Evolutionary conservation across 2,888 invertebrate genomes (phyloP).

Genomic region (Chironomus tentans): DNA sequence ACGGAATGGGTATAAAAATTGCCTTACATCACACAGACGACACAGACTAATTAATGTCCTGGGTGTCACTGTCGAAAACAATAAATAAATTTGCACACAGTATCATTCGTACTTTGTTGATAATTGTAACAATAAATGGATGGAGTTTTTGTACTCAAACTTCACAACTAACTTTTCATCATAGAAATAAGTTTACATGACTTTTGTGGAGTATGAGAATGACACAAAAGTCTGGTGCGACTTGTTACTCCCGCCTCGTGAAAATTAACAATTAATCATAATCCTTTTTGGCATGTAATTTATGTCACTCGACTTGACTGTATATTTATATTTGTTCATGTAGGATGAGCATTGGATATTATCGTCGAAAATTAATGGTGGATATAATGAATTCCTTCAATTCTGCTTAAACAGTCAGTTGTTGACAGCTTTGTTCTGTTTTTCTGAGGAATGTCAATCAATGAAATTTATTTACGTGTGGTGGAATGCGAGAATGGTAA

Average conservation of each 20-base stretch:
- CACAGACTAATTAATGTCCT: slow-evolving; percentile 11
- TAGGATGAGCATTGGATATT: no score
- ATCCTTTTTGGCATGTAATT: slow-evolving; percentile 5
- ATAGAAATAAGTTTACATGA: neutral
- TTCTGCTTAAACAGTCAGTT: no score
- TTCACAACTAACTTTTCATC: neutral
- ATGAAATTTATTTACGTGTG: no score
- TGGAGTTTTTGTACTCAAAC: neutral
- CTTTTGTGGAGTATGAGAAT: neutral
- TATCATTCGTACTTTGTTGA: neutral
- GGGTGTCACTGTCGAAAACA: slow-evolving; percentile 3
- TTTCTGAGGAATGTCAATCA: no score
- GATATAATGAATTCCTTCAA: no score
- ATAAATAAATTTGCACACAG: neutral
- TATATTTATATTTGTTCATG: no score
- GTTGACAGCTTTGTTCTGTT: no score
- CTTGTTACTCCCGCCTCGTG: neutral
- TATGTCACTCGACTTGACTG: neutral
- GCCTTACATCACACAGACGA: neutral
- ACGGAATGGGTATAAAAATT: neutral
- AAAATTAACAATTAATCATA: slow-evolving; percentile 20
- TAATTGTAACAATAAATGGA: neutral
- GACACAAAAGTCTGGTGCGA: neutral
- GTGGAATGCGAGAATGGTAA: no score
- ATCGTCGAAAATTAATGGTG: no score